Percentiles rank a stretch among this genome's conserved stretches.
These are phyloP conservation scores for Ormyrus nitidulus DNA, from an alignment of 2,888 invertebrate species.

Conservation along the genomic window DNA sequence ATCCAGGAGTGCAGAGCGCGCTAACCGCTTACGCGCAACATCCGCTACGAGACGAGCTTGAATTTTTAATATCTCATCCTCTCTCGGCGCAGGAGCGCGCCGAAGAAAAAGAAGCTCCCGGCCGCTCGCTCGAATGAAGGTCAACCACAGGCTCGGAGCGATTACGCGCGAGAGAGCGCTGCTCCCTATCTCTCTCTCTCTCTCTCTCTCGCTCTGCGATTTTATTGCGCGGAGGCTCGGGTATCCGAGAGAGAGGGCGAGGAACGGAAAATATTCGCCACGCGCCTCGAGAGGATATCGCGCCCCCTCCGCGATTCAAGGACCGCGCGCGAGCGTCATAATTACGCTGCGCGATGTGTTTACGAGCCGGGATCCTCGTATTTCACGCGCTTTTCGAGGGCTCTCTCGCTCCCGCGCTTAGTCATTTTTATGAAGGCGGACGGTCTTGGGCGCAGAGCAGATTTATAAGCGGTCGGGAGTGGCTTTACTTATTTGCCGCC, in stretches of 20 bases:
- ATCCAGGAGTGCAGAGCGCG: neutral
- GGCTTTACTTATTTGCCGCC: too few relatives aligned
- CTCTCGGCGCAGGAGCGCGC: neutral
- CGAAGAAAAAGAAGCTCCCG: slow-evolving; percentile 35
- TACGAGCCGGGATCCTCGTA: slow-evolving; percentile 2
- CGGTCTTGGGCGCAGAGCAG: too few relatives aligned
- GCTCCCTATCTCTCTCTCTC: neutral
- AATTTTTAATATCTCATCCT: slow-evolving; percentile 44
- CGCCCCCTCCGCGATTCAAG: slow-evolving; percentile 9
- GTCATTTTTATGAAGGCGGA: slow-evolving; percentile 16
- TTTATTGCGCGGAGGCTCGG: slow-evolving; percentile 29
- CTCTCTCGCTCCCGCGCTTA: neutral
- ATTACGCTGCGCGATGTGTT: slow-evolving; percentile 40
- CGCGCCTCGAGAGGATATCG: too few relatives aligned
- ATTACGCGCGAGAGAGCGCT: slow-evolving; percentile 21
- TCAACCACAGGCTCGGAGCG: slow-evolving; percentile 37
- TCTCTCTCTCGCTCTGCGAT: neutral
- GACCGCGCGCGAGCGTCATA: slow-evolving; percentile 7
- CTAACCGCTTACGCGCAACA: slow-evolving; percentile 42
- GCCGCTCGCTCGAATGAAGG: slow-evolving; percentile 41
- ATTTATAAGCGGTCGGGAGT: neutral
- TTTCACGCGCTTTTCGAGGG: slow-evolving; percentile 8
- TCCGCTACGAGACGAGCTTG: slow-evolving; percentile 29
- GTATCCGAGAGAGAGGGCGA: neutral
- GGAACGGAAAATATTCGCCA: neutral